Conservation (phyloP, 1,140 invertebrate species). For the Vanessa tameamea region DNA sequence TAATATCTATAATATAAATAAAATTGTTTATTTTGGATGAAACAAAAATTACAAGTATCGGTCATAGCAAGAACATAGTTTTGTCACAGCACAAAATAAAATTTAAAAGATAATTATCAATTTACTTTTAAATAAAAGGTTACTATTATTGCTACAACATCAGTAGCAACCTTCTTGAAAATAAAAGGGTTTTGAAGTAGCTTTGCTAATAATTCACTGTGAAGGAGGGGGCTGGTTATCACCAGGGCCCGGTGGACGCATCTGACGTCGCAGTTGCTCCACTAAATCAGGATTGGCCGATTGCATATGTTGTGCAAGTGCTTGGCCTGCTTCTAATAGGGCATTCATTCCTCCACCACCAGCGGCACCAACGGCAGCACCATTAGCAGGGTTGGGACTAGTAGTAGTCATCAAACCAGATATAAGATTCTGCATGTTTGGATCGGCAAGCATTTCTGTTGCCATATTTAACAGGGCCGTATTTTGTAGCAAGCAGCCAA, state of each 20-base stretch:
- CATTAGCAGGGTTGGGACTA: constrained; percentile 23
- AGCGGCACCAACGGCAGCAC: constrained; percentile 27
- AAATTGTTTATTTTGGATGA: not conserved
- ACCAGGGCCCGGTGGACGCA: constrained; percentile 56
- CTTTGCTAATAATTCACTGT: constrained; percentile 27
- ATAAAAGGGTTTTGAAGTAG: not conserved
- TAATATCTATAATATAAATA: constrained; percentile 3
- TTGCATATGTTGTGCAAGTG: constrained; percentile 78
- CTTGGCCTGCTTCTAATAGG: constrained; percentile 72
- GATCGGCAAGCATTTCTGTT: constrained; percentile 88
- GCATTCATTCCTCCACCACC: constrained; percentile 57
- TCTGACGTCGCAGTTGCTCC: constrained; percentile 71
- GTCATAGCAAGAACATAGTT: constrained; percentile 14
- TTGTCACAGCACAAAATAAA: constrained; percentile 21
- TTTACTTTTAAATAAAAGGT: constrained; percentile 17
- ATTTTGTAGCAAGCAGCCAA: constrained; percentile 86
- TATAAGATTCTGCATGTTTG: constrained; percentile 87
- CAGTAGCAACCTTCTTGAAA: not conserved
- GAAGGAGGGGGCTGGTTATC: constrained; percentile 44
- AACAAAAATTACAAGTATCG: not conserved
- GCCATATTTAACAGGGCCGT: constrained; percentile 90
- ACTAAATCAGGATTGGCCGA: constrained; percentile 75
- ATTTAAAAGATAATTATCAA: constrained; percentile 15
- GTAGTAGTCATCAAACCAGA: constrained; percentile 66
- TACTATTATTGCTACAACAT: not conserved